phyloP scores from a whole-genome alignment of 2,113 vertebrate species.

The Aptenodytes patagonicus region DNA sequence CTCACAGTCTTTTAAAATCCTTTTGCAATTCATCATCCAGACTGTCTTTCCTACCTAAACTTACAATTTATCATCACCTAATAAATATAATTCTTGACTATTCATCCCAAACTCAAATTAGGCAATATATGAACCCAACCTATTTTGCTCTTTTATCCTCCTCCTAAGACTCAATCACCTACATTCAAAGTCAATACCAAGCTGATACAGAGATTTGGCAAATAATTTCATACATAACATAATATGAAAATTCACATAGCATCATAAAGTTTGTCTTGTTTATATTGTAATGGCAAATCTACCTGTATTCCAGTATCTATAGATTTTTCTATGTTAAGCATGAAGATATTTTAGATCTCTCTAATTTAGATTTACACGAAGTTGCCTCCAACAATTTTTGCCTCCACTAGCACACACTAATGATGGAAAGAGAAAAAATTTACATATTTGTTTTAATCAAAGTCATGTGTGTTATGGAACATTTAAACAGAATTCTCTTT shows the following conservation, averaged over 20 bases:
- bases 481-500: not conserved
- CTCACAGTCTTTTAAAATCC: not conserved
- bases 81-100: not conserved
- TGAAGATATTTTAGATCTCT: not conserved
- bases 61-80: not conserved
- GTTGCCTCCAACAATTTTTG: not conserved
- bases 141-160: not conserved
- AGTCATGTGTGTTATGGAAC: not conserved
- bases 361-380: not conserved
- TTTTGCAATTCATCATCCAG: not conserved
- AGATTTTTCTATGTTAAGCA: not conserved
- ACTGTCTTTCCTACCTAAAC: not conserved
- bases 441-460: not conserved
- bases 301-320: not conserved
- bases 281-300: not conserved
- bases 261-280: not conserved
- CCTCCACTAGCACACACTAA: not conserved
- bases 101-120: not conserved
- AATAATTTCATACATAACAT: not conserved
- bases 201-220: not conserved
- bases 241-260: not conserved
- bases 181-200: not conserved
- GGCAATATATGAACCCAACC: not conserved
- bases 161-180: not conserved
- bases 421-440: not conserved